Conservation (phyloP, 2,797 vertebrate genomes). For the Enteromius argenteus region DNA sequence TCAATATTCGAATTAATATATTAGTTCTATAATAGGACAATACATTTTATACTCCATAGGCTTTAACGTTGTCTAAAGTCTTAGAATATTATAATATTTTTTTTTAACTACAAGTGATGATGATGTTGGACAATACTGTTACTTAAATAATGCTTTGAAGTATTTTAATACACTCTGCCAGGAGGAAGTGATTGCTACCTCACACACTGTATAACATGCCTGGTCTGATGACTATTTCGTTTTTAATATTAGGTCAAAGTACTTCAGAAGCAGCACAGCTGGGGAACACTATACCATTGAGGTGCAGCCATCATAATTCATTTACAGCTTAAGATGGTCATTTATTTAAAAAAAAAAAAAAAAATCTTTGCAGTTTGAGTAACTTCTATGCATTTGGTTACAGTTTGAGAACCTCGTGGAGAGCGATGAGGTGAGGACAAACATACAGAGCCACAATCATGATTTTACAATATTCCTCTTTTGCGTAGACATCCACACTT, state of each 20-base stretch:
- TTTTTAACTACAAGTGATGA: not conserved
- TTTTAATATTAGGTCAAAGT: constrained; percentile 87
- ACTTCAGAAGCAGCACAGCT: constrained; percentile 89
- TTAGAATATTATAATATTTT: not conserved
- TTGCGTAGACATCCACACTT: not conserved
- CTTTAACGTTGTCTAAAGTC: not conserved
- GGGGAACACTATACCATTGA: constrained; percentile 97
- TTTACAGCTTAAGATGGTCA: no score
- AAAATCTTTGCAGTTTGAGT: not conserved
- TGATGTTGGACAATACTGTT: not conserved
- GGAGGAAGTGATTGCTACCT: not conserved
- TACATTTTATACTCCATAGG: not conserved
- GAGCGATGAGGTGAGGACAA: constrained; percentile 91
- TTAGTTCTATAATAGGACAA: no score
- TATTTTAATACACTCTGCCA: not conserved
- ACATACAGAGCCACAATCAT: not conserved
- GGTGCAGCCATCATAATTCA: constrained; percentile 71
- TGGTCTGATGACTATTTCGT: not conserved
- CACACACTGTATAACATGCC: not conserved
- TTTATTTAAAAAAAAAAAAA: no score
- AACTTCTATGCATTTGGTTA: constrained; percentile 63
- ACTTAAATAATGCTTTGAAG: not conserved
- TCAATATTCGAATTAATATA: not conserved
- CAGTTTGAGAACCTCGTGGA: constrained; percentile 99
- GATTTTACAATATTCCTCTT: not conserved